Conservation (phyloP, 2,113 vertebrate species). For the Oxygymnocypris stewartii region DNA sequence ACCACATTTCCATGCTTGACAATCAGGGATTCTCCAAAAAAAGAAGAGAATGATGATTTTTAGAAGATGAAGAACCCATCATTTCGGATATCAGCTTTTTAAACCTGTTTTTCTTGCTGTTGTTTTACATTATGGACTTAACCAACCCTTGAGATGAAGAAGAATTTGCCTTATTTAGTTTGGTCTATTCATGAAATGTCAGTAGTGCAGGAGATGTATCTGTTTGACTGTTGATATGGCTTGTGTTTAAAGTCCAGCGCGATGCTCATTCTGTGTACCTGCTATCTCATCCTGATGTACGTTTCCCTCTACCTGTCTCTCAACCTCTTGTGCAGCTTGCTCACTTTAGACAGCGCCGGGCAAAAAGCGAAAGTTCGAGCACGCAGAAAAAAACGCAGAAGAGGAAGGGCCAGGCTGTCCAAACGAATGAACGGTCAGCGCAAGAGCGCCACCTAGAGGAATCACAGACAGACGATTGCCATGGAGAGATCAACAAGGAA, state of each 20-base stretch:
- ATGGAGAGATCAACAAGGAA: conserved; percentile 46
- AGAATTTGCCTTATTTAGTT: neutral
- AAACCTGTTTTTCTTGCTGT: neutral
- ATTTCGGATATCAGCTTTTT: neutral
- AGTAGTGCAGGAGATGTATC: neutral
- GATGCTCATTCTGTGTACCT: conserved; percentile 75
- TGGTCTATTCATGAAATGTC: neutral
- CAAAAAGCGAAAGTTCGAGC: conserved; percentile 71
- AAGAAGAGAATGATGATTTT: neutral
- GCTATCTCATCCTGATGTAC: conserved; percentile 72
- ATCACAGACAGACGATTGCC: conserved; percentile 1
- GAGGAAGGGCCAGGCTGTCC: conserved; percentile 74
- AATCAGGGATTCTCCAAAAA: neutral
- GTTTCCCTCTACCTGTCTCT: conserved; percentile 74
- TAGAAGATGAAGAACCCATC: neutral
- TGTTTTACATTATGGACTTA: neutral
- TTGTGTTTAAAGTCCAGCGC: neutral
- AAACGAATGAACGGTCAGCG: conserved; percentile 65
- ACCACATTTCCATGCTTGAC: neutral
- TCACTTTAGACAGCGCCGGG: conserved; percentile 75
- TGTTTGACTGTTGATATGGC: conserved; percentile 39
- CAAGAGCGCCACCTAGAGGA: conserved; percentile 67
- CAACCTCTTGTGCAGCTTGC: conserved; percentile 78
- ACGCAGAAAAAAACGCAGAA: conserved; percentile 77
- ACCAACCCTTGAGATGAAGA: neutral